Percentiles rank a stretch among this genome's conserved stretches.
phyloP scores from a whole-genome alignment of 1,140 invertebrate species.

The Listronotus oregonensis region DNA sequence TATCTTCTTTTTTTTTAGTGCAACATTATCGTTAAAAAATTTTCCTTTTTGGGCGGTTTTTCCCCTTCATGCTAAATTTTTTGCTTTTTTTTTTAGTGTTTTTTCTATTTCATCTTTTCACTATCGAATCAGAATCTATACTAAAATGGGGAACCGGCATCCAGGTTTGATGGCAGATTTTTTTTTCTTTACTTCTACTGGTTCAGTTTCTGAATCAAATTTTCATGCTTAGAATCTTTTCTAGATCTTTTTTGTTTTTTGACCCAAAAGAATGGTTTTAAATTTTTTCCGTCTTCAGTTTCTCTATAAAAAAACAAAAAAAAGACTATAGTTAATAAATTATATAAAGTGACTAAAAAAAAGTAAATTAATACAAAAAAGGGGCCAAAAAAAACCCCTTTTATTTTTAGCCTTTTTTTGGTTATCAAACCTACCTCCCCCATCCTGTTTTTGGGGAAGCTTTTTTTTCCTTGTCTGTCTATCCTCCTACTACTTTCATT shows the following conservation, averaged over 20 bases:
- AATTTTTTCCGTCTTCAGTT: constrained; percentile 45
- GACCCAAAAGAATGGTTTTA: constrained; percentile 23
- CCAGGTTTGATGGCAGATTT: constrained; percentile 64
- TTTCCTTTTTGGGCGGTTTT: constrained; percentile 30
- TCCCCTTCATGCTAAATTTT: constrained; percentile 42
- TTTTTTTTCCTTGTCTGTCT: constrained; percentile 3
- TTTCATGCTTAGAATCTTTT: constrained; percentile 42
- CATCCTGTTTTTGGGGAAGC: constrained; percentile 2
- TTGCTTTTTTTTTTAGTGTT: constrained; percentile 38
- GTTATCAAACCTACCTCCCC: too few relatives aligned
- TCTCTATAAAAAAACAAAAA: constrained; percentile 9
- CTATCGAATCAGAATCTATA: constrained; percentile 65
- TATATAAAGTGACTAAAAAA: too few relatives aligned
- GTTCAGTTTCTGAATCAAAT: constrained; percentile 58
- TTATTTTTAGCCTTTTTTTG: too few relatives aligned
- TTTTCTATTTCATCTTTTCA: constrained; percentile 37
- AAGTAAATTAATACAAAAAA: too few relatives aligned
- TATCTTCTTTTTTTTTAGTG: constrained; percentile 31
- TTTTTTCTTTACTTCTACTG: constrained; percentile 57
- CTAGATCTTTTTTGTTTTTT: constrained; percentile 46
- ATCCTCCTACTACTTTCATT: constrained; percentile 12
- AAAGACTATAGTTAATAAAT: too few relatives aligned
- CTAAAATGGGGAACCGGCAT: constrained; percentile 73
- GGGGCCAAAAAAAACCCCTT: too few relatives aligned
- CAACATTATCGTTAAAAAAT: constrained; percentile 30